A percentile compares a stretch with the other conserved stretches of the same genome.
These are phyloP conservation scores for Calephelis virginiensis DNA, from an alignment of 1,140 invertebrate genomes.

Conservation along the genomic window DNA sequence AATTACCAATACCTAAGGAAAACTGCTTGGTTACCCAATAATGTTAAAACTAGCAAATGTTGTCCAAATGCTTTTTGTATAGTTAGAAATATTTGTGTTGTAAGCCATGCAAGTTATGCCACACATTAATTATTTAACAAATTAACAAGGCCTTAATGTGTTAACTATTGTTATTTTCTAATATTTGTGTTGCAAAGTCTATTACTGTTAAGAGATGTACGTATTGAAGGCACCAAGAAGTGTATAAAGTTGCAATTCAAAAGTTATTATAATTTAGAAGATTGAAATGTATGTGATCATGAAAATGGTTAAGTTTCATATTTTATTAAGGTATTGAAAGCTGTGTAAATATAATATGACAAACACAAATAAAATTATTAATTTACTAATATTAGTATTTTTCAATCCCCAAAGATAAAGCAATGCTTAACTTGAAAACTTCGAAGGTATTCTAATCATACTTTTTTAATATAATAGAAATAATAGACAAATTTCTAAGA, in stretches of 20 bases:
- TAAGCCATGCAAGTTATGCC: background rate
- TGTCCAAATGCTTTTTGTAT: too few species aligned
- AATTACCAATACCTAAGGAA: too few species aligned
- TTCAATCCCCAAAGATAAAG: constrained; percentile 14
- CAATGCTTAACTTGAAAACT: too few species aligned
- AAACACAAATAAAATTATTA: constrained; percentile 74
- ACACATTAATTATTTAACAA: background rate
- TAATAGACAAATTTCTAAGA: too few species aligned
- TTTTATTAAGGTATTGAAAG: constrained; percentile 67
- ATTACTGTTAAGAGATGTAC: constrained; percentile 45
- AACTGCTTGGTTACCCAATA: too few species aligned
- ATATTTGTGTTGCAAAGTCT: constrained; percentile 49
- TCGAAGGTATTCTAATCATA: too few species aligned
- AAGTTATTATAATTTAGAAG: constrained; percentile 37
- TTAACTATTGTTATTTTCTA: constrained; percentile 48
- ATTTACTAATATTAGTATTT: constrained; percentile 61
- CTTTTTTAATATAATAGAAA: too few species aligned
- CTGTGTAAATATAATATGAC: constrained; percentile 75
- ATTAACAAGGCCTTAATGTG: constrained; percentile 46
- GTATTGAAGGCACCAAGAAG: constrained; percentile 23
- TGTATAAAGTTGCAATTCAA: constrained; percentile 44
- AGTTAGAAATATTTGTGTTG: background rate
- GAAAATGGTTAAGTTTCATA: constrained; percentile 71
- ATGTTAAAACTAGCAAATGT: too few species aligned
- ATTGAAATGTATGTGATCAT: constrained; percentile 62